Conservation (phyloP, 2,888 invertebrate genomes). For the Catocala sponsa region DNA sequence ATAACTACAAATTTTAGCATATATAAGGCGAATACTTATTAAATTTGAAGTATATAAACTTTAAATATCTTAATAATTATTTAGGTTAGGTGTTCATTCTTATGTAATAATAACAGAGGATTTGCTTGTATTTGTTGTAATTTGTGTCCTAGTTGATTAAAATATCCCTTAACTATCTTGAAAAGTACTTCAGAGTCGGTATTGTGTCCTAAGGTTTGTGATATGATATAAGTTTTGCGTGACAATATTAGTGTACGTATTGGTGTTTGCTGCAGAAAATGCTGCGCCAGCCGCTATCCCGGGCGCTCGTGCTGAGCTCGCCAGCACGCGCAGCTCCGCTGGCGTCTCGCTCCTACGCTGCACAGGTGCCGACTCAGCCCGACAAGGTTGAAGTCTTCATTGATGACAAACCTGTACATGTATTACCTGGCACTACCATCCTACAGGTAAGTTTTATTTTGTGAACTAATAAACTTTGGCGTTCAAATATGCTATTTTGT, state of each 20-base stretch:
- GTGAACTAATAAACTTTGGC: no score
- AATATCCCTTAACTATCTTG: not conserved
- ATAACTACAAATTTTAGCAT: conserved; percentile 31
- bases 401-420: conserved; percentile 97
- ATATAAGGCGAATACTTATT: conserved; percentile 14
- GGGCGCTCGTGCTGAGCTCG: conserved; percentile 88
- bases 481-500: no score
- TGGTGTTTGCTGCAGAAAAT: conserved; percentile 85
- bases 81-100: conserved; percentile 82
- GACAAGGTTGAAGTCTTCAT: conserved; percentile 98
- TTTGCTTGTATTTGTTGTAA: conserved; percentile 56
- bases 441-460: conserved; percentile 91
- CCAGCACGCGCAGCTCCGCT: conserved; percentile 76
- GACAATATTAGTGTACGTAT: conserved; percentile 46
- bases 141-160: conserved; percentile 23
- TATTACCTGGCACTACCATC: conserved; percentile 98
- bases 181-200: conserved; percentile 1
- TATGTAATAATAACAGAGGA: conserved; percentile 84
- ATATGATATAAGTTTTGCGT: conserved; percentile 24
- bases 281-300: conserved; percentile 92
- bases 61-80: conserved; percentile 44
- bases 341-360: conserved; percentile 82
- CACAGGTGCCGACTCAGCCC: conserved; percentile 85
- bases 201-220: conserved; percentile 6
- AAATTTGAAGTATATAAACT: conserved; percentile 7